These are phyloP conservation scores for Jacana jacana DNA, from an alignment of 2,113 vertebrate genomes.

Conservation along the genomic window DNA sequence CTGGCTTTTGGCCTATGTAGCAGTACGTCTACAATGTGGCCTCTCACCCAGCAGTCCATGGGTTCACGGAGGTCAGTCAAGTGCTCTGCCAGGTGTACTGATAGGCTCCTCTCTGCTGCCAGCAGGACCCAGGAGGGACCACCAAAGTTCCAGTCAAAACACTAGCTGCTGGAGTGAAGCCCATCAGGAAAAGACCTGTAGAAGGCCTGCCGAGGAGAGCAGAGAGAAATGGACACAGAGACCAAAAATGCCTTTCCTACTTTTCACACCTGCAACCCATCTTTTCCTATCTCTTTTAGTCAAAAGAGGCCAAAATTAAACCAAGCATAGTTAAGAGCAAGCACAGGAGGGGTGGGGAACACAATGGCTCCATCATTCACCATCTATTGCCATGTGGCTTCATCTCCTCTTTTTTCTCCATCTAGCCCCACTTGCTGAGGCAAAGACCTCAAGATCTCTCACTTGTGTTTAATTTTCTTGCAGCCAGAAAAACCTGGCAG, in stretches of 20 bases:
- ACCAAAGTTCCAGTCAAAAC: neutral
- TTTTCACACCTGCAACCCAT: neutral
- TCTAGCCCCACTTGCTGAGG: neutral
- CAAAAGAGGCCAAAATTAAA: neutral
- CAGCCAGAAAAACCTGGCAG: neutral
- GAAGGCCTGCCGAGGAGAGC: neutral
- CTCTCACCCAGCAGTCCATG: neutral
- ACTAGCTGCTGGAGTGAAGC: neutral
- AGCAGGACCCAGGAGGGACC: neutral
- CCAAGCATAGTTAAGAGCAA: neutral
- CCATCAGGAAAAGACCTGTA: neutral
- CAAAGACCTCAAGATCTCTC: neutral
- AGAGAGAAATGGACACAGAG: neutral
- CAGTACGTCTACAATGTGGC: neutral
- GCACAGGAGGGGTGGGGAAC: neutral
- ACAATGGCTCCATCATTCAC: neutral
- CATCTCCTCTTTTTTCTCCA: neutral
- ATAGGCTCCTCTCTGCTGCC: neutral
- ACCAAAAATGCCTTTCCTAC: neutral
- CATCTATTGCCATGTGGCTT: neutral
- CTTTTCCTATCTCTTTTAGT: neutral
- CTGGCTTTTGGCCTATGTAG: neutral
- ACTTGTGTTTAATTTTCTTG: neutral
- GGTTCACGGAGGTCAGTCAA: fast-evolving
- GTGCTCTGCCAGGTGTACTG: neutral